These are phyloP conservation scores for Acleris literana DNA, from an alignment of 2,888 invertebrate genomes.

Conservation along the genomic window DNA sequence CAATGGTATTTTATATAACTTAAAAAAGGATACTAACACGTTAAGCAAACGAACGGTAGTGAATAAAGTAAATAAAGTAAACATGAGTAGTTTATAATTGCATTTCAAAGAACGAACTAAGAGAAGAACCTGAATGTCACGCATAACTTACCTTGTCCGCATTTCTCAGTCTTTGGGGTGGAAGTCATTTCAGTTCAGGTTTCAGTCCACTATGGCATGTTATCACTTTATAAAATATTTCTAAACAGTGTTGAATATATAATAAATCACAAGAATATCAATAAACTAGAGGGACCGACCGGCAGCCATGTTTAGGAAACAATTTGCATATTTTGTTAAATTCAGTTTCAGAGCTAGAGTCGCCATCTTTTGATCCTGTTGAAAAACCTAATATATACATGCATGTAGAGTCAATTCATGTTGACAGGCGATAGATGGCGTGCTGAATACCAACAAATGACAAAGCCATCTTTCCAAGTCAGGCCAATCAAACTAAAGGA, in stretches of 20 bases:
- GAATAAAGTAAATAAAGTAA: background rate
- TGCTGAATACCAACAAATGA: too few relatives aligned
- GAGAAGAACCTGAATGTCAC: constrained; percentile 47
- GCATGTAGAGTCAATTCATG: background rate
- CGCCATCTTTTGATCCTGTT: constrained; percentile 24
- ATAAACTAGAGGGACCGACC: constrained; percentile 65
- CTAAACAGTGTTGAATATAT: constrained; percentile 47
- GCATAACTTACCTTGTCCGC: constrained; percentile 74
- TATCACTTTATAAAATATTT: constrained; percentile 55
- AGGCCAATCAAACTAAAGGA: too few relatives aligned
- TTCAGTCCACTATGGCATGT: constrained; percentile 69
- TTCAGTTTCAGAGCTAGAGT: constrained; percentile 4
- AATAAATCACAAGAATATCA: constrained; percentile 65
- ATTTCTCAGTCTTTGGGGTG: constrained; percentile 80
- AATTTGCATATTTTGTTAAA: constrained; percentile 44
- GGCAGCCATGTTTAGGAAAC: constrained; percentile 79
- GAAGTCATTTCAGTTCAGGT: constrained; percentile 71
- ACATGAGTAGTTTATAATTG: constrained; percentile 11
- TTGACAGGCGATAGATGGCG: constrained; percentile 9
- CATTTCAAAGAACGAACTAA: constrained; percentile 38
- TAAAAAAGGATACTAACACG: constrained; percentile 28
- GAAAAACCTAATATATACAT: background rate
- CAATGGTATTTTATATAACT: constrained; percentile 10
- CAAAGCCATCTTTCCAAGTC: too few relatives aligned
- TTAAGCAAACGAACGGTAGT: constrained; percentile 30